A percentile compares a stretch with the other conserved stretches of the same genome.
Evolutionary conservation across 2,888 invertebrate genomes (phyloP).

Genomic region (Lordiphosa fenestrarum): DNA sequence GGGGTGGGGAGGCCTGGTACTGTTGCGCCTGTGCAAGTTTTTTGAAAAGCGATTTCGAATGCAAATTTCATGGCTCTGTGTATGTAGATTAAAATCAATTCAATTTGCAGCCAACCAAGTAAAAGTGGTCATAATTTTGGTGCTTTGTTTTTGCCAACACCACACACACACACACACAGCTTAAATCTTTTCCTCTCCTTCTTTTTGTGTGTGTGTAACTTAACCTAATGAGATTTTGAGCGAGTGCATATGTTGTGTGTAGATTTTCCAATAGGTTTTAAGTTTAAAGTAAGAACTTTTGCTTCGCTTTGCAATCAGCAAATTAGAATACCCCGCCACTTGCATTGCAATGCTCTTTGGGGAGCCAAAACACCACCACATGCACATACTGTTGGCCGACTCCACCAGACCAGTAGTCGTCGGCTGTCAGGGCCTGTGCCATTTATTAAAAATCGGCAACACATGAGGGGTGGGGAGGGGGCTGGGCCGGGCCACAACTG

Average conservation of each 20-base stretch:
- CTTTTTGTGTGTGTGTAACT: conserved; percentile 52
- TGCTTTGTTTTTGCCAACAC: conserved; percentile 49
- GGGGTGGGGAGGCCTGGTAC: neutral
- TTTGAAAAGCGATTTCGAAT: conserved; percentile 67
- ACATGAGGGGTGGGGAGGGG: neutral
- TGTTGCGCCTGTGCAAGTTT: conserved; percentile 44
- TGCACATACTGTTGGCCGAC: conserved; percentile 4
- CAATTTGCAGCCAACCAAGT: conserved; percentile 68
- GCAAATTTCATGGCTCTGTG: conserved; percentile 60
- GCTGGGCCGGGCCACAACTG: neutral
- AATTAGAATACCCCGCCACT: too few species aligned
- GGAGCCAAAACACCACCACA: neutral
- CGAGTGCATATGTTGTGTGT: conserved; percentile 32
- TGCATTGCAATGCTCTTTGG: too few species aligned
- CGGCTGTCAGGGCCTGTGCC: conserved; percentile 8
- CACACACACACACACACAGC: neutral
- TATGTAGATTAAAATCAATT: conserved; percentile 70
- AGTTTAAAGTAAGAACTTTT: too few species aligned
- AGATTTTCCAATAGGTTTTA: too few species aligned
- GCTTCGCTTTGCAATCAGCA: too few species aligned
- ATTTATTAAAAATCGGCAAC: conserved; percentile 14
- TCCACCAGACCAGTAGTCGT: neutral
- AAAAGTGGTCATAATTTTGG: conserved; percentile 67
- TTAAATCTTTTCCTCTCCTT: conserved; percentile 4
- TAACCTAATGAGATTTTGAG: conserved; percentile 69